Conservation (phyloP, 2,113 vertebrate species). For the Platanista minor region DNA sequence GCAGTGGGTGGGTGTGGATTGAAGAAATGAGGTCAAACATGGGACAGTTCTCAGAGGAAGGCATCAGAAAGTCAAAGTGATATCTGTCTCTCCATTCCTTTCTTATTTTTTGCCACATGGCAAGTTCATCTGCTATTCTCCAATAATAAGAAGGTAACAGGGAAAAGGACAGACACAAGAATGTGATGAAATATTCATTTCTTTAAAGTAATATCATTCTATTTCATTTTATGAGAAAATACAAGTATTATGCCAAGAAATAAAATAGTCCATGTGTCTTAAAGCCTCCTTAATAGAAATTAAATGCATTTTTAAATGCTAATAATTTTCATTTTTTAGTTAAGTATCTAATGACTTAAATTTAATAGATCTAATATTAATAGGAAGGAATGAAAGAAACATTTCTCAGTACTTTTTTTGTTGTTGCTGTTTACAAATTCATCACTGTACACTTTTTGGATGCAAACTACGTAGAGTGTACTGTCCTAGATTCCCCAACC, state of each 20-base stretch:
- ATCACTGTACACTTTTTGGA: not conserved
- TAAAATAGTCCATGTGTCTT: not conserved
- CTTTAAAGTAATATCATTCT: slow-evolving; percentile 21
- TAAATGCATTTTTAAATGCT: slow-evolving; percentile 29
- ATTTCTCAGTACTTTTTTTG: not conserved
- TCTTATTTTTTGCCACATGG: not conserved
- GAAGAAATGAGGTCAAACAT: not conserved
- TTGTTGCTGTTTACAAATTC: not conserved
- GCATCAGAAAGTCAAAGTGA: not conserved
- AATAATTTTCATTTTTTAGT: slow-evolving; percentile 5
- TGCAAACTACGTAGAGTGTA: not conserved
- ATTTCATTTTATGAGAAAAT: slow-evolving; percentile 37
- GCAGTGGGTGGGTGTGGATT: not conserved
- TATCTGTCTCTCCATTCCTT: not conserved
- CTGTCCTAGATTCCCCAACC: not conserved
- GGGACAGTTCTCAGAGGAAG: not conserved
- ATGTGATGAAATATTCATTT: not conserved
- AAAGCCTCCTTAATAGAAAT: not conserved
- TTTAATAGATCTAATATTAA: not conserved
- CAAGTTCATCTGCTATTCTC: not conserved
- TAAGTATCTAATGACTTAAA: slow-evolving; percentile 12
- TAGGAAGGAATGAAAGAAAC: not conserved
- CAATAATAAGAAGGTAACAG: not conserved
- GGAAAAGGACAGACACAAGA: not conserved
- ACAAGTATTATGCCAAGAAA: slow-evolving; percentile 1